Base-by-base conservation (phyloP, 53 echinoderm and acorn worm species). In the Hippasteria phrygiana region DNA sequence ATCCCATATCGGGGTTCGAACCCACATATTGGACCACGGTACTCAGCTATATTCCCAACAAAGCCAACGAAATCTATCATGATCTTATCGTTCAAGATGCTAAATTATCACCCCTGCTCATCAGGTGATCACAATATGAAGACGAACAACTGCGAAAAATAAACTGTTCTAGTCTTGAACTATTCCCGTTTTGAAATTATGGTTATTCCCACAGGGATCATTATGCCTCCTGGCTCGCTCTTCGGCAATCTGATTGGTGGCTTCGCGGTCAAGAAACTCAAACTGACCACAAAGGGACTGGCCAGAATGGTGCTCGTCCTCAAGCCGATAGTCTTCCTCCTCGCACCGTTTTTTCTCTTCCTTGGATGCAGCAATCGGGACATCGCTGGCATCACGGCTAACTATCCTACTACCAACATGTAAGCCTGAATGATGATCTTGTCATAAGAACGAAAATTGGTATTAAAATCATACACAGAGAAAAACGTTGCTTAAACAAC, bases 161-260 rank as follows among this genome's bases (percentile, higher is more conserved):
- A n/a, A n/a, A 45, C 46, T 11, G 46, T 45, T 7, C 18, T 24
- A 40, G 38, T 38, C 22, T 24, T 20, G 16, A 17, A 67, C 29
- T n/a, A 6, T 34, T 32, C 10, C 5, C 20, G 4, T 59, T 24
- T 20, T 34, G 5, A 8, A 33, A 34, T 20, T 14, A 4, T 14
- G 29, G 36, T 27, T 17, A 13, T 34, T 24, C 33, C 43, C 35
- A 0, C 48, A 96, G 96, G 93, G 39, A 70, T 94, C 43, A 82
- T 93, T 62, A 76, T 94, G 43, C 55, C 93, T 8, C 94, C 94
- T 26, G 94, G 91, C 1, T 81, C 84, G 18, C 87, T 96, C 47
- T 43, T 94, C 8, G 96, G 96, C 9, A 94, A 94, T 56, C 79
- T 96, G 62, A 28, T 96, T 16, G 91, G 94, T 11, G 93, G 96